Percentiles rank a stretch among this genome's conserved stretches.
Conservation (phyloP, 2,113 vertebrate species). For the Balaeniceps rex region DNA sequence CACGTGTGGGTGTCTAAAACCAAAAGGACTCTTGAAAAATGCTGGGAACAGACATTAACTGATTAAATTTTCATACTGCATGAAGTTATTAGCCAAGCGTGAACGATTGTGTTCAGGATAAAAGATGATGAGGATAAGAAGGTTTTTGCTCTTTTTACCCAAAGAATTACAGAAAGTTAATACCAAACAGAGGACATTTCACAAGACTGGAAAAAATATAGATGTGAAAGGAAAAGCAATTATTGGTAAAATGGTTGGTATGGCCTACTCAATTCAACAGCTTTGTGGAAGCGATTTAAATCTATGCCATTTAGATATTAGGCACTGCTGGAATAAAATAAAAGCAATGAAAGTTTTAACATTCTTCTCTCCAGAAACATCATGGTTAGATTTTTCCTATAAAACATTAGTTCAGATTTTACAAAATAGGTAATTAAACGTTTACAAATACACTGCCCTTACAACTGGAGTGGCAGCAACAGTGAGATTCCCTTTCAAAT, state of each 20-base stretch:
- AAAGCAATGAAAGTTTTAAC: constrained; percentile 6
- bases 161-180: neutral
- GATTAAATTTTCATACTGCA: neutral
- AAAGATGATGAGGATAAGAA: neutral
- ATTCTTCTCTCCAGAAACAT: neutral
- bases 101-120: neutral
- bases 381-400: neutral
- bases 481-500: neutral
- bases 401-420: neutral
- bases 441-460: neutral
- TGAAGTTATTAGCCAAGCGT: neutral
- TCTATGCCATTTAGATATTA: constrained; percentile 34
- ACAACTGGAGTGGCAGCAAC: neutral
- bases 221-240: neutral
- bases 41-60: neutral
- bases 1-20: neutral
- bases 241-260: neutral
- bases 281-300: neutral
- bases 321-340: neutral
- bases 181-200: neutral
- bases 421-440: neutral
- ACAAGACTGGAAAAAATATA: neutral
- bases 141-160: neutral
- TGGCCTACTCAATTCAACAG: neutral
- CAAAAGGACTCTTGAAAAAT: neutral